A percentile compares a stretch with the other conserved stretches of the same genome.
Evolutionary conservation across 2,888 invertebrate genomes (phyloP).

Genomic region (Formica aserva): DNA sequence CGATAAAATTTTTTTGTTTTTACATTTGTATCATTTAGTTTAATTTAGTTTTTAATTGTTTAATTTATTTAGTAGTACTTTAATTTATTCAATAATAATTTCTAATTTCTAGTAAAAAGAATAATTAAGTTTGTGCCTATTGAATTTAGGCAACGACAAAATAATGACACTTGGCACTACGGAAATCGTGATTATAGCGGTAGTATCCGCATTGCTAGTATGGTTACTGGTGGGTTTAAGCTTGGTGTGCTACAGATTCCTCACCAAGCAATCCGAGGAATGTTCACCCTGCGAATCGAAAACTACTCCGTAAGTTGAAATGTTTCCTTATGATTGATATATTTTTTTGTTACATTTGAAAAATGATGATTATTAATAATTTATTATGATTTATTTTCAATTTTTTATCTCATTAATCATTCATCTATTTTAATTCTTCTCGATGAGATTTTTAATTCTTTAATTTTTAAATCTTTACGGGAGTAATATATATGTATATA

Average conservation of each 20-base stretch:
- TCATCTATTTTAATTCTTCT: neutral
- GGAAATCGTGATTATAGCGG: constrained; percentile 78
- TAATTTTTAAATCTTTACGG: neutral
- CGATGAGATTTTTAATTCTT: neutral
- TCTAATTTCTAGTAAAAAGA: neutral
- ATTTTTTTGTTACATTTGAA: neutral
- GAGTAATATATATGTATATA: neutral
- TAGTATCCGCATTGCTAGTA: constrained; percentile 76
- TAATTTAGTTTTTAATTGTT: constrained; percentile 10
- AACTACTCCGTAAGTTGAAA: constrained; percentile 71
- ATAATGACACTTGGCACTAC: constrained; percentile 70
- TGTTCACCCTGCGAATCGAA: constrained; percentile 68
- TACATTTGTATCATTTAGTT: neutral
- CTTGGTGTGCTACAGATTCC: constrained; percentile 78
- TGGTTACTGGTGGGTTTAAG: constrained; percentile 80
- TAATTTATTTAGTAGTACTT: neutral
- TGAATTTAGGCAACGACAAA: constrained; percentile 50
- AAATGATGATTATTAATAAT: neutral
- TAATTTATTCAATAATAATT: neutral
- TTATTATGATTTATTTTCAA: neutral
- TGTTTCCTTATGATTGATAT: neutral
- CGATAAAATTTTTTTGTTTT: constrained; percentile 10
- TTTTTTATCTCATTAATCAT: neutral
- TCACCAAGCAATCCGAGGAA: constrained; percentile 72
- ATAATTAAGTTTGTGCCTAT: neutral